These are phyloP conservation scores for Crocodylus rhombifer DNA, from an alignment of 2,797 vertebrate genomes.

Conservation along the genomic window DNA sequence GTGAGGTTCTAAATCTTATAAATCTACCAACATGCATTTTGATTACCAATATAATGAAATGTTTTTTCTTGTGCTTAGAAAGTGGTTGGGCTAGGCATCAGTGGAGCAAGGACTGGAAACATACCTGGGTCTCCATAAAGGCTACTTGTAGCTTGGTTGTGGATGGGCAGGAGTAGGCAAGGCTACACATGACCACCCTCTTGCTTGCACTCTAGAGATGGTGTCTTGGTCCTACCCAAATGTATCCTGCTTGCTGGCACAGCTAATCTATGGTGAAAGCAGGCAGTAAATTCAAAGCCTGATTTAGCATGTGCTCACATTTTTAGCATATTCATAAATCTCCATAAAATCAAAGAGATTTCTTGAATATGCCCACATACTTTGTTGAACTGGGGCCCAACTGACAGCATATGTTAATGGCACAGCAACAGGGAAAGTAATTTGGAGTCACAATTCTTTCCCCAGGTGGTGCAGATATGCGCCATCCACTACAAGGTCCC, in stretches of 20 bases:
- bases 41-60: not conserved
- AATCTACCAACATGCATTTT: not conserved
- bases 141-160: not conserved
- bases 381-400: not conserved
- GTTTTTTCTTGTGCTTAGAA: not conserved
- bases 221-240: not conserved
- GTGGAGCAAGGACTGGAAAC: not conserved
- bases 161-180: not conserved
- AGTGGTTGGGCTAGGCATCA: accelerated
- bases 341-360: not conserved
- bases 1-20: not conserved
- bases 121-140: not conserved
- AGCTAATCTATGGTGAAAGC: not conserved
- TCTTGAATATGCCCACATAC: not conserved
- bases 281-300: too few species aligned
- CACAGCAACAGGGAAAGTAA: not conserved
- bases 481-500: not conserved
- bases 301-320: not conserved
- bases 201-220: not conserved
- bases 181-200: not conserved
- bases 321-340: not conserved
- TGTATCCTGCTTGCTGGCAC: not conserved
- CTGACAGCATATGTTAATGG: not conserved
- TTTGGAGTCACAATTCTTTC: too few species aligned
- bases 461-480: not conserved